phyloP scores from a whole-genome alignment of 2,113 vertebrate species.

The Potamarius usumacintae region DNA sequence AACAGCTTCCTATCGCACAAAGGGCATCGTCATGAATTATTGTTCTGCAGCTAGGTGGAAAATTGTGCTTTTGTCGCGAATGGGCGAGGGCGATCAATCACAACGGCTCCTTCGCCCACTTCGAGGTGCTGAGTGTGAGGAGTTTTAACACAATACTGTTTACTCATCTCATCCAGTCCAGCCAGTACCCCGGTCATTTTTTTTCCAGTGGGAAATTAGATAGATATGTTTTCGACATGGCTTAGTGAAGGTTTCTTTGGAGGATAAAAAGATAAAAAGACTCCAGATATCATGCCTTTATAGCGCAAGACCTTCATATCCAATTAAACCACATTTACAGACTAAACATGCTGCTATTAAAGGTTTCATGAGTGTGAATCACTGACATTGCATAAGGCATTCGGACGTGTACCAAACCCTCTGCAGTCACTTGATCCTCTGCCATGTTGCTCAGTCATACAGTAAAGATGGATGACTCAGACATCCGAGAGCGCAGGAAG shows the following conservation, averaged over 20 bases:
- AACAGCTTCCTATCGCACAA: conserved; percentile 92
- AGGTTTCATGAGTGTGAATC: not conserved
- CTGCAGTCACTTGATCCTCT: not conserved
- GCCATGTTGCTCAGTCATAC: conserved; percentile 15
- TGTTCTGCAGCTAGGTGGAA: conserved; percentile 97
- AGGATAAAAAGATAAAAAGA: conserved; percentile 38
- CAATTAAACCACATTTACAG: not conserved
- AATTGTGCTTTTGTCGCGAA: conserved; percentile 98
- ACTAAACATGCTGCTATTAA: not conserved
- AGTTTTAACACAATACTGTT: conserved; percentile 60
- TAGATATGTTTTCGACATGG: conserved; percentile 30
- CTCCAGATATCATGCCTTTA: not conserved
- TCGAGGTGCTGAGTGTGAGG: conserved; percentile 91
- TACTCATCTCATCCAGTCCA: conserved; percentile 59
- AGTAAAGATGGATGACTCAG: conserved; percentile 10
- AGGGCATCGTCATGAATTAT: conserved; percentile 99
- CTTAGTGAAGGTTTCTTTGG: not conserved
- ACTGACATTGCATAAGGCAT: not conserved
- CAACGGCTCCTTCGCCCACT: conserved; percentile 81
- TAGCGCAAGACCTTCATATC: not conserved
- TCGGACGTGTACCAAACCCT: not conserved
- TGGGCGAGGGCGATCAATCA: conserved; percentile 96
- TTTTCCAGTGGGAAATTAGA: conserved; percentile 33
- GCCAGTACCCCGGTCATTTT: conserved; percentile 47
- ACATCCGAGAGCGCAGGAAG: conserved; percentile 3